Percentiles rank a stretch among this genome's conserved stretches.
Evolutionary conservation across 1,140 invertebrate species (phyloP).

Genomic region (Grapholita molesta): DNA sequence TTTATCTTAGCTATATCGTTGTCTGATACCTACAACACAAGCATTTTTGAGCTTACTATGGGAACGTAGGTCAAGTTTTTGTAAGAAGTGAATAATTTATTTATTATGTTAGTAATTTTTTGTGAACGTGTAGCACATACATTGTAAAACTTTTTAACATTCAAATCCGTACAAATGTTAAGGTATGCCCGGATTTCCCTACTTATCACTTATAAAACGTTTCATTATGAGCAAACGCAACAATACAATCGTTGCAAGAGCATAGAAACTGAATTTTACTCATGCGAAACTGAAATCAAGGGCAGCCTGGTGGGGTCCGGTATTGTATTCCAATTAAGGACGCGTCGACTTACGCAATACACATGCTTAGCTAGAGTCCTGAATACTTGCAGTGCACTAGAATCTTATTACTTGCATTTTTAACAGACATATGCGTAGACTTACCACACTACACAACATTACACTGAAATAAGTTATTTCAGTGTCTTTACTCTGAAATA

Average conservation of each 20-base stretch:
- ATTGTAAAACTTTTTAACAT: no score
- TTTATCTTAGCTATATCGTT: no score
- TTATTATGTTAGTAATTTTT: no score
- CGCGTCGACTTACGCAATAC: slow-evolving; percentile 17
- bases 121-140: no score
- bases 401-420: background rate
- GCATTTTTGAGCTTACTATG: no score
- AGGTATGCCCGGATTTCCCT: background rate
- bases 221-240: background rate
- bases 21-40: no score
- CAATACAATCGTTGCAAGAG: background rate
- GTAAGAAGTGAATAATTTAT: no score
- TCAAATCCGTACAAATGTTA: no score
- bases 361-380: background rate
- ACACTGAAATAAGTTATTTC: no score
- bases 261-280: background rate
- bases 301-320: background rate
- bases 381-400: background rate
- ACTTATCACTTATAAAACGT: background rate
- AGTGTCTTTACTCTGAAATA: no score
- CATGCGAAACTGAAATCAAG: background rate
- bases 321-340: slow-evolving; percentile 23
- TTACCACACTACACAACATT: no score
- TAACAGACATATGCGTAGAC: background rate
- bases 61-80: no score